These are phyloP conservation scores for Gymnothorax javanicus DNA, from an alignment of 2,797 vertebrate genomes.

Conservation along the genomic window DNA sequence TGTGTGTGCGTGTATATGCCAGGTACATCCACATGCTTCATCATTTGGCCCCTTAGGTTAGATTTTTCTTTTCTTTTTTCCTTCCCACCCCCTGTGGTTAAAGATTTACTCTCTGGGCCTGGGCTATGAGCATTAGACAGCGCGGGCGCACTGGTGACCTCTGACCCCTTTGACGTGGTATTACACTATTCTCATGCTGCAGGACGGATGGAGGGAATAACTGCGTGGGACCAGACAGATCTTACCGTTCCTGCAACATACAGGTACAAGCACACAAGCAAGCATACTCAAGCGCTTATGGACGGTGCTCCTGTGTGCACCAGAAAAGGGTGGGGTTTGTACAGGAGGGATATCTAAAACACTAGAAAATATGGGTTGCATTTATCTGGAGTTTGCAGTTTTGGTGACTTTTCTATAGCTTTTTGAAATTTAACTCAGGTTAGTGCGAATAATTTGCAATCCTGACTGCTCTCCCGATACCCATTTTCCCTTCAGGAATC, in stretches of 20 bases:
- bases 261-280: constrained; percentile 74
- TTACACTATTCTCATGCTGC: constrained; percentile 36
- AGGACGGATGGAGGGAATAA: constrained; percentile 84
- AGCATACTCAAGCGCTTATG: too few relatives aligned
- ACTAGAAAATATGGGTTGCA: background rate
- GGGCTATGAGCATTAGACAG: background rate
- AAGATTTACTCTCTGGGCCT: background rate
- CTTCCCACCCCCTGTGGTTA: background rate
- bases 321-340: background rate
- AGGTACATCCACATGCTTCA: background rate
- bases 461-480: background rate
- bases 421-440: background rate
- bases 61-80: background rate
- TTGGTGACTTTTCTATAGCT: background rate
- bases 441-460: background rate
- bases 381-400: background rate
- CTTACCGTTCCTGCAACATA: constrained; percentile 82
- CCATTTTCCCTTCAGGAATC: background rate
- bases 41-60: background rate
- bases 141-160: background rate
- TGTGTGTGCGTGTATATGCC: constrained; percentile 8
- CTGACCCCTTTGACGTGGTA: background rate
- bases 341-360: background rate
- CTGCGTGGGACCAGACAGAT: constrained; percentile 86
- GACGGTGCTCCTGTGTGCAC: background rate